These are phyloP conservation scores for Zaprionus tsacasi DNA, from an alignment of 1,140 invertebrate species.

Conservation along the genomic window DNA sequence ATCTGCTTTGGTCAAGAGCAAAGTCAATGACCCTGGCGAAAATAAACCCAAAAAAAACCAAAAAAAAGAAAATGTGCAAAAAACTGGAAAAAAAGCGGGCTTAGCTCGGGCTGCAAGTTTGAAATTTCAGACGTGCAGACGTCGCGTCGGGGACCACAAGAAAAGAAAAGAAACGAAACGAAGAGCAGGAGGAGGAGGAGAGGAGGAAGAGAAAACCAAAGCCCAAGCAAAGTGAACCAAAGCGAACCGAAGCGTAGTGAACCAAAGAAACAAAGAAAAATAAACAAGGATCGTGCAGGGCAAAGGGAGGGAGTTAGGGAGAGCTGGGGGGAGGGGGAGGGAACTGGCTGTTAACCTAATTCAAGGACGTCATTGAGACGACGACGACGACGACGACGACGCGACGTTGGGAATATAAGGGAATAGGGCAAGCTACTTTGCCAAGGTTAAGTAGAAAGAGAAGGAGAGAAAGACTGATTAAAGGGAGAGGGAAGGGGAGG, in stretches of 20 bases:
- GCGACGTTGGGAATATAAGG: constrained; percentile 69
- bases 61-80: constrained; percentile 37
- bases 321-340: neutral
- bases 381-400: constrained; percentile 8
- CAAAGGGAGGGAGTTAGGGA: neutral
- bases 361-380: constrained; percentile 84
- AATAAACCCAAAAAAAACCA: constrained; percentile 18
- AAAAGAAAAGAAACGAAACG: neutral
- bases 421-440: constrained; percentile 84
- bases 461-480: constrained; percentile 9
- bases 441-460: constrained; percentile 63
- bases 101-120: constrained; percentile 57
- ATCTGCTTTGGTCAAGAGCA: constrained; percentile 6
- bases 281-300: constrained; percentile 31
- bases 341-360: constrained; percentile 81
- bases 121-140: constrained; percentile 81
- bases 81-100: constrained; percentile 20
- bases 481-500: neutral
- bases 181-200: neutral
- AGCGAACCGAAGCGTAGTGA: constrained; percentile 5
- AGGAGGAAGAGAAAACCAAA: constrained; percentile 6
- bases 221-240: neutral
- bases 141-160: constrained; percentile 17
- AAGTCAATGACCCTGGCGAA: constrained; percentile 1
- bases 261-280: constrained; percentile 52